Conservation (phyloP, 2,113 vertebrate genomes). For the Chrysemys picta region DNA sequence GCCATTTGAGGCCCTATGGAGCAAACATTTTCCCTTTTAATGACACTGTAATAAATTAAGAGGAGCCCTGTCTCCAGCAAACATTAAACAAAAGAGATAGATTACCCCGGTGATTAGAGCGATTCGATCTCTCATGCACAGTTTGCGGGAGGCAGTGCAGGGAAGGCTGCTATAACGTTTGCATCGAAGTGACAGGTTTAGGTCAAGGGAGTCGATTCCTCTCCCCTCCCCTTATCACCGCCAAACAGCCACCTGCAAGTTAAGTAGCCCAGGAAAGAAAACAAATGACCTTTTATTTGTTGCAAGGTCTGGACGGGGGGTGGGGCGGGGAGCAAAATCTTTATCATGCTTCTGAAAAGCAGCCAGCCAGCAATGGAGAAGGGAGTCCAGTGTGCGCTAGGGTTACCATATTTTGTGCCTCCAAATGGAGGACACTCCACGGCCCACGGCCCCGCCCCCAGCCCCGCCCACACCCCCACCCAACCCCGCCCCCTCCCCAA, state of each 20-base stretch:
- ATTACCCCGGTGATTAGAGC: fast-evolving
- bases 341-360: constrained; percentile 15
- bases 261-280: not conserved
- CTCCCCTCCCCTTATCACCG: fast-evolving
- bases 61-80: constrained; percentile 18
- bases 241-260: fast-evolving
- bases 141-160: fast-evolving
- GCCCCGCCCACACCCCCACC: too few relatives aligned
- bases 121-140: not conserved
- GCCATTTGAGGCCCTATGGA: constrained; percentile 12
- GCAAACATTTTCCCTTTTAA: constrained; percentile 72
- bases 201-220: fast-evolving
- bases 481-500: too few relatives aligned
- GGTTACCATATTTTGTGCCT: too few relatives aligned
- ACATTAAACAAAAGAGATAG: constrained; percentile 18
- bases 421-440: too few relatives aligned
- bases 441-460: too few relatives aligned
- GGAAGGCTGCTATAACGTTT: not conserved
- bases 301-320: not conserved
- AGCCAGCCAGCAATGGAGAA: not conserved
- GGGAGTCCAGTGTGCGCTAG: fast-evolving
- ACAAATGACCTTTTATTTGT: not conserved
- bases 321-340: constrained; percentile 11
- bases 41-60: constrained; percentile 40
- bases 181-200: not conserved